Evolutionary conservation across 2,113 vertebrate genomes (phyloP).

Genomic region (Cavia aperea): DNA sequence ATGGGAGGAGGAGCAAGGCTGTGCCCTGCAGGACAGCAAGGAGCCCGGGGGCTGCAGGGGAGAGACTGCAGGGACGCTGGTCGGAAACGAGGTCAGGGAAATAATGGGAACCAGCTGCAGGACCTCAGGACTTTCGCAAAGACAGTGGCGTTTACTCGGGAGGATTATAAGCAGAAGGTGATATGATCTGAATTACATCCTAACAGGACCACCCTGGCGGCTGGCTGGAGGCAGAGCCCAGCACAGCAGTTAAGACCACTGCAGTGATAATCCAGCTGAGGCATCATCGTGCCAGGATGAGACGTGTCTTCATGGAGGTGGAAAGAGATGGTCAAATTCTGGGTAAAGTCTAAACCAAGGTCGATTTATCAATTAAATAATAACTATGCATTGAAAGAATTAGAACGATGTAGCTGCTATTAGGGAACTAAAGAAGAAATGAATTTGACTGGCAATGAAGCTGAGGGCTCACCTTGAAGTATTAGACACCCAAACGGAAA

Average conservation of each 20-base stretch:
- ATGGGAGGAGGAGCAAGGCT: not conserved
- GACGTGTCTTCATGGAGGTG: not conserved
- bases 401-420: not conserved
- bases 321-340: not conserved
- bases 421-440: not conserved
- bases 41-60: not conserved
- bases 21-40: not conserved
- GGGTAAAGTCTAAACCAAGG: not conserved
- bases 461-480: not conserved
- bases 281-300: not conserved
- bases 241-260: not conserved
- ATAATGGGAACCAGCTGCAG: conserved; percentile 39
- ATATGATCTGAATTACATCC: not conserved
- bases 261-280: not conserved
- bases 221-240: not conserved
- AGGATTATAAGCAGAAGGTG: not conserved
- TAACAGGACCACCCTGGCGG: conserved; percentile 18
- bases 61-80: not conserved
- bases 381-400: not conserved
- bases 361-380: not conserved
- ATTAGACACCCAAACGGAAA: not conserved
- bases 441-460: not conserved
- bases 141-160: not conserved
- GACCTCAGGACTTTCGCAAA: not conserved
- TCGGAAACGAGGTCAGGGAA: conserved; percentile 23